Percentiles rank a stretch among this genome's conserved stretches.
Conservation (phyloP, 2,113 vertebrate genomes). For the Jacana jacana region DNA sequence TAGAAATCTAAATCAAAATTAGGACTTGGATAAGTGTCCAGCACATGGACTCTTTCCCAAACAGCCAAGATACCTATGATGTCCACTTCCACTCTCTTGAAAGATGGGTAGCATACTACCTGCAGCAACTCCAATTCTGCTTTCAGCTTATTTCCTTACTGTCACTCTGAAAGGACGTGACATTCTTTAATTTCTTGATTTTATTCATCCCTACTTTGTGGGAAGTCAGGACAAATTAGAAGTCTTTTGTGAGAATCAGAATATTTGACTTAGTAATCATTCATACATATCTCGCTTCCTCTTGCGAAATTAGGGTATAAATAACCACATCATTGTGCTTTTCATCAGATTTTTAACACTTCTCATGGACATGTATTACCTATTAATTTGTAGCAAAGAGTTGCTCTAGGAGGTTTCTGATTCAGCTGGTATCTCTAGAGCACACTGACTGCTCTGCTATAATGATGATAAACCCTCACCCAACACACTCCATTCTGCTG, state of each 20-base stretch:
- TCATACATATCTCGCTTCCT: not conserved
- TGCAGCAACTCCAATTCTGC: not conserved
- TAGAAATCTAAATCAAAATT: not conserved
- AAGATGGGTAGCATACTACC: fast-evolving
- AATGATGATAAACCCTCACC: not conserved
- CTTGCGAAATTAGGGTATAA: not conserved
- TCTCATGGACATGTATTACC: not conserved
- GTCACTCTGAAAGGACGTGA: not conserved
- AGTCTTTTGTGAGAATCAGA: not conserved
- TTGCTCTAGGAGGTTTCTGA: not conserved
- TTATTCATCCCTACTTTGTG: not conserved
- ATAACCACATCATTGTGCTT: not conserved
- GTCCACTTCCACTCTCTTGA: not conserved
- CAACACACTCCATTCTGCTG: not conserved
- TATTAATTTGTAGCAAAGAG: not conserved
- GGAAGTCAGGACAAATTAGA: not conserved
- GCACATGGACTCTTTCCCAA: not conserved
- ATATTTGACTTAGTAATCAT: not conserved
- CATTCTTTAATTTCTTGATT: not conserved
- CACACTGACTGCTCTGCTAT: not conserved
- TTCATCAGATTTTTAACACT: not conserved
- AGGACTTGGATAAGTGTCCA: not conserved
- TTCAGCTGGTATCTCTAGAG: not conserved
- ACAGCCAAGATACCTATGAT: not conserved
- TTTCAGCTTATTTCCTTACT: not conserved